Evolutionary conservation across 2,797 vertebrate species (phyloP).

Genomic region (Leuciscus waleckii): DNA sequence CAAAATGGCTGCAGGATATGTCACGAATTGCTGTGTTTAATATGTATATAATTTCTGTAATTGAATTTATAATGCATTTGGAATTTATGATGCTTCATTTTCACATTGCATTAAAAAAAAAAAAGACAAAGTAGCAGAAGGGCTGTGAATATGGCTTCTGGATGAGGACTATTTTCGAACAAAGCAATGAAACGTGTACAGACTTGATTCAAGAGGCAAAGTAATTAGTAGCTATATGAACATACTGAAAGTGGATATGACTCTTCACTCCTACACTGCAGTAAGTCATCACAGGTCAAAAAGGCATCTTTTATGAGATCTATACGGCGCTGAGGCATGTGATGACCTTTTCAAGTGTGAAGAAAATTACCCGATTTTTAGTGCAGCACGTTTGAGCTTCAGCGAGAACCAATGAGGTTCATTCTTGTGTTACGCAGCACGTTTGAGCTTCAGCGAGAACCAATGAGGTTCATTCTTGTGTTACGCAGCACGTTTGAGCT

Average conservation of each 20-base stretch:
- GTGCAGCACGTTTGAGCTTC: not conserved
- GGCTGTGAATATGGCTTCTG: not conserved
- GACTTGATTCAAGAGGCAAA: not conserved
- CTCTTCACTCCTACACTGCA: not conserved
- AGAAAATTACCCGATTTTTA: slow-evolving; percentile 10
- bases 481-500: no score
- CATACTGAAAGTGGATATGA: slow-evolving; percentile 12
- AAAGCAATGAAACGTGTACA: not conserved
- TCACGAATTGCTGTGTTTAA: not conserved
- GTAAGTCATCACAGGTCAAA: slow-evolving; percentile 15
- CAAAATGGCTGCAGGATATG: not conserved
- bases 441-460: no score
- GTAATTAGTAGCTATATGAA: slow-evolving; percentile 23
- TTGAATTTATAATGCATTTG: not conserved
- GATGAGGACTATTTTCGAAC: not conserved
- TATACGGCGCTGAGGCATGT: slow-evolving; percentile 14
- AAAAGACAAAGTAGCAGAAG: not conserved
- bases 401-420: no score
- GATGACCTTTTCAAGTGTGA: slow-evolving; percentile 43
- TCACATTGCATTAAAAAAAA: not conserved
- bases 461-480: no score
- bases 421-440: no score
- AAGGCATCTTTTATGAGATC: not conserved
- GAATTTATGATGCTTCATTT: not conserved
- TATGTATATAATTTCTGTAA: no score